Evolutionary conservation across 2,888 invertebrate species (phyloP), one percentile per base, ranked within the genome.

Genomic region (Villa cingulata): DNA sequence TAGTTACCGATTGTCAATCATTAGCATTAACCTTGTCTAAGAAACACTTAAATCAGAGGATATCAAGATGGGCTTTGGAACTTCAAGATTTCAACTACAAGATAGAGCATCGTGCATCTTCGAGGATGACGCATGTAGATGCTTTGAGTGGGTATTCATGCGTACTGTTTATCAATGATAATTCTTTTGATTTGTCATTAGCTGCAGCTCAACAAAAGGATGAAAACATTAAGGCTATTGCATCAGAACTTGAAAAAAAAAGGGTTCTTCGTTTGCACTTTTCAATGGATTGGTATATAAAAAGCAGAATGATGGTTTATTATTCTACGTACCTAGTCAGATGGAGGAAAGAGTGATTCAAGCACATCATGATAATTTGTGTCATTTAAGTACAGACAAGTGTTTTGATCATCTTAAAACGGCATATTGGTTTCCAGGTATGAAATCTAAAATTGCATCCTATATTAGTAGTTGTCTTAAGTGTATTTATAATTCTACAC

Each of bases 51-150:
- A 38, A 10, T 9, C 17, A 17, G 7, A 38, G 38, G 14, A 38
- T 38, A 12, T 10, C 17, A 5, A 6, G 38, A 12, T 38, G 38
- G 38, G 61, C 60, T 56, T 34, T 62, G 9, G 36, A 18, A 16
- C 48, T 57, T 2, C 59, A 59, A 45, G 62, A 63, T 37, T 63
- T 10, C 17, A 14, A 38, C 18, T 17, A 15, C 14, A 12, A 6
- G 16, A n/a, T 38, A 18, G 38, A 38, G 17, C 18, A 38, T 14
- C 1, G 38, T 9, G 6, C 16, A 6, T 17, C 18, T 12, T 7
- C 7, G 7, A n/a, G 18, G 17, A 18, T 38, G 19, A 18, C 5
- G 18, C 38, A 38, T 18, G 38, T 18, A n/a, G 38, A 38, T 19
- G 38, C 38, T 6, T 14, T 38, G n/a, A 38, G 38, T 19, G 7